These are phyloP conservation scores for Pachypanchax playfairii DNA, from an alignment of 2,113 vertebrate species.

Conservation along the genomic window DNA sequence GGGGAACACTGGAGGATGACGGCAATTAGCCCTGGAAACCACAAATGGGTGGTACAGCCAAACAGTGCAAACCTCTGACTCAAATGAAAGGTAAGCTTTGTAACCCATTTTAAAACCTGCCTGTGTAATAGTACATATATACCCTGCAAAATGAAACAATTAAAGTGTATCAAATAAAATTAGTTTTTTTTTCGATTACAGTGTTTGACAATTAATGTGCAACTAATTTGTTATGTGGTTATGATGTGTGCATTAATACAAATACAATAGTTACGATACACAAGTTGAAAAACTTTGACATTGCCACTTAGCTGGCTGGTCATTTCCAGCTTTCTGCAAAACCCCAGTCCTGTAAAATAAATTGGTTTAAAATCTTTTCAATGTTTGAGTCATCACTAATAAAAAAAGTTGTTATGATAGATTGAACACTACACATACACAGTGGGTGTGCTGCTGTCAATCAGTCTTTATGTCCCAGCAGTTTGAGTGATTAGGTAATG, in stretches of 20 bases:
- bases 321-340: neutral
- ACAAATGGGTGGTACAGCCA: constrained; percentile 40
- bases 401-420: constrained; percentile 39
- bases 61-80: constrained; percentile 49
- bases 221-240: too few species aligned
- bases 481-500: constrained; percentile 43
- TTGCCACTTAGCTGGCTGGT: too few species aligned
- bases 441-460: constrained; percentile 45
- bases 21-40: constrained; percentile 52
- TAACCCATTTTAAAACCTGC: constrained; percentile 15
- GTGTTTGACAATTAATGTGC: too few species aligned
- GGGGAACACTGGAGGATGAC: constrained; percentile 48
- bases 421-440: constrained; percentile 31
- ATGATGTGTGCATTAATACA: too few species aligned
- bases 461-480: constrained; percentile 30
- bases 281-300: too few species aligned
- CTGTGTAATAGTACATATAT: constrained; percentile 1
- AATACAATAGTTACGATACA: too few species aligned
- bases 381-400: constrained; percentile 28
- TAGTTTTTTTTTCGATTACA: too few species aligned
- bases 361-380: neutral
- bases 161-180: too few species aligned
- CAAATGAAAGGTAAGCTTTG: constrained; percentile 31
- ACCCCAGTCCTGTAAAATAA: constrained; percentile 4
- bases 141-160: neutral